Evolutionary conservation across 1,140 invertebrate genomes (phyloP).

Genomic region (Pachypeltis micranthus): DNA sequence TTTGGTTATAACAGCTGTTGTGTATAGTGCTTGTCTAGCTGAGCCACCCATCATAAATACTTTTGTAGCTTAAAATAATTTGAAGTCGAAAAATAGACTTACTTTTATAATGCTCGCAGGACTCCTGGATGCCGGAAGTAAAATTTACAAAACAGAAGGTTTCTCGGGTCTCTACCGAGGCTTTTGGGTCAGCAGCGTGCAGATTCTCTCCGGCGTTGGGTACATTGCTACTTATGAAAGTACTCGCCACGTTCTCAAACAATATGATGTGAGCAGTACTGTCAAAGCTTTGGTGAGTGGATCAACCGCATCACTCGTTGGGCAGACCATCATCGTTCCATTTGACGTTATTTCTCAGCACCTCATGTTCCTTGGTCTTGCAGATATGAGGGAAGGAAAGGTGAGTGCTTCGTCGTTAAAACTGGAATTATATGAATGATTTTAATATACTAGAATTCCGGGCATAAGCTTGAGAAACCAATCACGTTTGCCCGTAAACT

Average conservation of each 20-base stretch:
- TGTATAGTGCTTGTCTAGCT: no score
- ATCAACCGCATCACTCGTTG: constrained; percentile 78
- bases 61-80: no score
- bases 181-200: constrained; percentile 86
- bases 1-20: constrained; percentile 11
- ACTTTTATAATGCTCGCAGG: no score
- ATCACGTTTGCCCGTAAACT: no score
- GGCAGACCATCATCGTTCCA: constrained; percentile 91
- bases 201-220: constrained; percentile 74
- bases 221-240: constrained; percentile 95
- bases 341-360: constrained; percentile 95
- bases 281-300: constrained; percentile 66
- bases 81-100: no score
- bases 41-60: no score
- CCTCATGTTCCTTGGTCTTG: constrained; percentile 81
- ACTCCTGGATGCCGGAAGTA: constrained; percentile 78
- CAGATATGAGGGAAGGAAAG: constrained; percentile 34
- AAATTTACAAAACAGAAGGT: constrained; percentile 83
- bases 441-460: no score
- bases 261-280: constrained; percentile 43
- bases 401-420: no score
- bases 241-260: constrained; percentile 61
- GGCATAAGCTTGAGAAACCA: no score
- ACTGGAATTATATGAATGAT: no score
- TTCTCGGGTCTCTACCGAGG: constrained; percentile 78